phyloP scores from a whole-genome alignment of 2,113 vertebrate genomes.

The Odontesthes bonariensis region DNA sequence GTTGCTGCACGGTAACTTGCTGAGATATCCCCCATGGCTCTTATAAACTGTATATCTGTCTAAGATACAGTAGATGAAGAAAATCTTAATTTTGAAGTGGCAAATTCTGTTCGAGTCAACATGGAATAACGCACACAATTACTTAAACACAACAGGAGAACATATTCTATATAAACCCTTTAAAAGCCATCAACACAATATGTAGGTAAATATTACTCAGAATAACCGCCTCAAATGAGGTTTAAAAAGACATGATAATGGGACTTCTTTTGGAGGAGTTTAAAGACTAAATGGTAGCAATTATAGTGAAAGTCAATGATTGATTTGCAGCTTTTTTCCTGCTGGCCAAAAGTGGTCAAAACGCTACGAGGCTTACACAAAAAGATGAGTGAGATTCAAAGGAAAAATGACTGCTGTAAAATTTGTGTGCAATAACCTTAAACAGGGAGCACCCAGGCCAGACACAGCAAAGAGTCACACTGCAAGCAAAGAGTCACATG shows the following conservation, averaged over 20 bases:
- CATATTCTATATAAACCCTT: no score
- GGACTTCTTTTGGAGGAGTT: neutral
- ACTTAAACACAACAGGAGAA: no score
- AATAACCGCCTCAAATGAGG: neutral
- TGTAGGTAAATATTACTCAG: neutral
- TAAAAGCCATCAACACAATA: neutral
- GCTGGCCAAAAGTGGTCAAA: neutral
- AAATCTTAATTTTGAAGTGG: no score
- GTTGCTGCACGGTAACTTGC: no score
- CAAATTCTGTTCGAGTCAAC: no score
- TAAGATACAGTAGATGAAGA: no score
- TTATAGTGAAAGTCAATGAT: neutral
- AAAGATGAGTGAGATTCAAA: neutral
- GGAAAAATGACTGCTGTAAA: neutral
- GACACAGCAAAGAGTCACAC: neutral
- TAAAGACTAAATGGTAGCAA: neutral
- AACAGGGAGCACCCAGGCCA: no score
- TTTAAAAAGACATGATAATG: neutral
- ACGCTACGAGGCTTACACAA: neutral
- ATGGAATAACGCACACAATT: no score
- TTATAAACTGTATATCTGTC: no score
- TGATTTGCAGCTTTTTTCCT: neutral
- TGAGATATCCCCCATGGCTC: no score
- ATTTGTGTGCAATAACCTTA: no score
- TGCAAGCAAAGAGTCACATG: neutral